Percentiles rank a stretch among this genome's conserved stretches.
These are phyloP conservation scores for Marmota monax DNA, from an alignment of 2,113 vertebrate species.

Conservation along the genomic window DNA sequence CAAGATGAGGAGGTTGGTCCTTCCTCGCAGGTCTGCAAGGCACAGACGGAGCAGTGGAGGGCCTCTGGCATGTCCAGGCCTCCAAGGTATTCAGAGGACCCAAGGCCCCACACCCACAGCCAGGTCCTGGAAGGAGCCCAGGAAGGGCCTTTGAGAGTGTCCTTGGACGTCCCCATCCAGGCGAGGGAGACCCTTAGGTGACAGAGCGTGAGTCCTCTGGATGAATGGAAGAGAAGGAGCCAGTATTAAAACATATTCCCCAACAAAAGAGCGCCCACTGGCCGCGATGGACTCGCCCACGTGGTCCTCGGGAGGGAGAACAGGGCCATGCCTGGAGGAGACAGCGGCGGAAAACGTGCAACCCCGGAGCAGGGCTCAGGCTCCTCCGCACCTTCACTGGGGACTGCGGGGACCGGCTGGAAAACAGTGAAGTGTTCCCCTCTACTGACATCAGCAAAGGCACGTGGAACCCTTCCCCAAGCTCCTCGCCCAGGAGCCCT, in stretches of 20 bases:
- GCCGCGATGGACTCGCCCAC: too few relatives aligned
- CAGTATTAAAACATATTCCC: too few relatives aligned
- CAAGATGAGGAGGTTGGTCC: neutral
- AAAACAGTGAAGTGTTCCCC: neutral
- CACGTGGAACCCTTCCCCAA: fast-evolving
- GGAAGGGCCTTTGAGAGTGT: neutral
- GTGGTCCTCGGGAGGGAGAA: neutral
- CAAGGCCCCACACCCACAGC: neutral
- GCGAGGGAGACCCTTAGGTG: neutral
- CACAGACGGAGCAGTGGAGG: fast-evolving
- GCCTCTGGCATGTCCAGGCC: neutral
- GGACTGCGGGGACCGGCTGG: neutral
- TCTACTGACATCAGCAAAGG: neutral
- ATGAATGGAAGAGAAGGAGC: neutral
- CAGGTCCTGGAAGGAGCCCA: neutral
- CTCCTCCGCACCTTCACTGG: too few relatives aligned
- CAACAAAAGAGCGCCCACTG: fast-evolving
- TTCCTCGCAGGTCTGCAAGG: too few relatives aligned
- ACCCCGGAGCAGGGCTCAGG: neutral
- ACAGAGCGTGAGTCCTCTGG: neutral
- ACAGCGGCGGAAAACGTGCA: too few relatives aligned
- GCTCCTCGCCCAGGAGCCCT: too few relatives aligned
- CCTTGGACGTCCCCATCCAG: neutral
- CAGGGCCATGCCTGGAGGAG: too few relatives aligned
- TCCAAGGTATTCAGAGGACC: too few relatives aligned